Evolutionary conservation across 2,113 vertebrate species (phyloP), one percentile per base, ranked within the genome.

Genomic region (Penelope pileata): DNA sequence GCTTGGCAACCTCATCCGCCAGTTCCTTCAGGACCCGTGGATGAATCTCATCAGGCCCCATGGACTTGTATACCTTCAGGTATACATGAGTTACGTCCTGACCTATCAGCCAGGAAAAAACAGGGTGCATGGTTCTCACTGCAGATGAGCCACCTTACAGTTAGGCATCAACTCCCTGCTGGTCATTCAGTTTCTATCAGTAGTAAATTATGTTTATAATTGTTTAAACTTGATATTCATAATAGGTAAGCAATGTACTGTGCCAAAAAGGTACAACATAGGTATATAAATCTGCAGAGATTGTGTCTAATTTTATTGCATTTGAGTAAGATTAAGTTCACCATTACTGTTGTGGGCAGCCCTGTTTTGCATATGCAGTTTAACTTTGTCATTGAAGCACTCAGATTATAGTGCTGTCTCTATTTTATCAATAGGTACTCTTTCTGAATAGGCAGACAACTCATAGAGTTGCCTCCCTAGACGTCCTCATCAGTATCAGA

Each of bases 21-120:
- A n/a, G n/a, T n/a, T n/a, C n/a, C n/a, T n/a, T n/a, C n/a, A n/a
- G n/a, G n/a, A n/a, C n/a, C n/a, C n/a, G n/a, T n/a, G n/a, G n/a
- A n/a, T n/a, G n/a, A n/a, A n/a, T n/a, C n/a, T n/a, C n/a, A n/a
- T n/a, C n/a, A n/a, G n/a, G n/a, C n/a, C n/a, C n/a, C n/a, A n/a
- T n/a, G n/a, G n/a, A n/a, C n/a, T n/a, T n/a, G n/a, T n/a, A n/a
- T n/a, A n/a, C n/a, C n/a, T n/a, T n/a, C n/a, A n/a, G n/a, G n/a
- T n/a, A n/a, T n/a, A n/a, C n/a, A n/a, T n/a, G n/a, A n/a, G n/a
- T n/a, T n/a, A n/a, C n/a, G n/a, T 50, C 54, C 59, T n/a, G 29
- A 81, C 32, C 0, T 0, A 50, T 6, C 1, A 0, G 10, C 42
- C 0, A 0, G 70, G 69, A 54, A 26, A 38, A 83, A 60, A 30